These are phyloP conservation scores for Steinernema scapterisci DNA, from an alignment of 2,888 invertebrate genomes.

Conservation along the genomic window DNA sequence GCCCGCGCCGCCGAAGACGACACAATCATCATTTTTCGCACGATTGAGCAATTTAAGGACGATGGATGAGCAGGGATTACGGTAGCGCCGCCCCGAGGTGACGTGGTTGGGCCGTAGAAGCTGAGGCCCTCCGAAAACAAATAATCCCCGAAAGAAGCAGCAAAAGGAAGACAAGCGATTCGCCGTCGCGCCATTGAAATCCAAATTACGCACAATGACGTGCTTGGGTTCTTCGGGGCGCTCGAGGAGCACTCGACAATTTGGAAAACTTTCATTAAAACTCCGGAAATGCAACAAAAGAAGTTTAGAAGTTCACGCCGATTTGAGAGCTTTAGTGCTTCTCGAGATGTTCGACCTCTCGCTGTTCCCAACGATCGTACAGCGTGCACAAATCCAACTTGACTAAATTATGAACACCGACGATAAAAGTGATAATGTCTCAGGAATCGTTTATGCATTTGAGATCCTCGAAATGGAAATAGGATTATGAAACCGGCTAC, in stretches of 20 bases:
- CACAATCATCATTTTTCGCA: conserved; percentile 32
- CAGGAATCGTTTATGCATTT: no score
- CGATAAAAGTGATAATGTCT: no score
- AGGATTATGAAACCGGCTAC: no score
- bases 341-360: no score
- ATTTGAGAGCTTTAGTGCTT: no score
- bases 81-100: conserved; percentile 23
- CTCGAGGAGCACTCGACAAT: not conserved
- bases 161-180: not conserved
- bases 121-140: conserved; percentile 22
- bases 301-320: not conserved
- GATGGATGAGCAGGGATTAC: conserved; percentile 28
- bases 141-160: conserved; percentile 7
- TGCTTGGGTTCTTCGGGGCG: not conserved
- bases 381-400: no score
- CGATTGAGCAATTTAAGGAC: conserved; percentile 29
- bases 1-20: conserved; percentile 5
- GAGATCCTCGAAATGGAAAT: no score
- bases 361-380: no score
- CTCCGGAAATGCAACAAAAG: not conserved
- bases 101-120: not conserved
- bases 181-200: not conserved
- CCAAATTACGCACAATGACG: conserved; percentile 25
- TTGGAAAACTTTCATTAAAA: not conserved
- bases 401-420: no score